These are phyloP conservation scores for Pseudanteris insignis DNA, from an alignment of 2,888 invertebrate genomes.

Conservation along the genomic window DNA sequence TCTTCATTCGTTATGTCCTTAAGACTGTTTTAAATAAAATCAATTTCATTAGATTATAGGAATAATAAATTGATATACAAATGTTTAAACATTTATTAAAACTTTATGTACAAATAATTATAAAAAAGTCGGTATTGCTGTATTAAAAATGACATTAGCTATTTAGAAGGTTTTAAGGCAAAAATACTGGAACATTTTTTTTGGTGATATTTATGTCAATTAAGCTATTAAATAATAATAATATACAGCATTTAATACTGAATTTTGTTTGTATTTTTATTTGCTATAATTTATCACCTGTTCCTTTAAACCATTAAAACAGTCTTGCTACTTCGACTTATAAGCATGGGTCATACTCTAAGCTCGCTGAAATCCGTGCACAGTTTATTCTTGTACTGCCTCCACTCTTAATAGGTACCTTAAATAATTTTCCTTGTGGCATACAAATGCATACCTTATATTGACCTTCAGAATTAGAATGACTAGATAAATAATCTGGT, in stretches of 20 bases:
- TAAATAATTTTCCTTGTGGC: slow-evolving; percentile 86
- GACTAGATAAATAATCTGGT: slow-evolving; percentile 62
- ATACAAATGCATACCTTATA: slow-evolving; percentile 91
- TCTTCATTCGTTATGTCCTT: no score
- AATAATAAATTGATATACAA: no score
- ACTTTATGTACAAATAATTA: slow-evolving; percentile 23
- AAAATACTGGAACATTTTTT: no score
- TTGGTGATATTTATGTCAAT: no score
- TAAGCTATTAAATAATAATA: no score
- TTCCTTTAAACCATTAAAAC: background rate
- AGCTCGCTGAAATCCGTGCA: slow-evolving; percentile 72
- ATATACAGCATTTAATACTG: no score
- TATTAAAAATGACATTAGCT: no score
- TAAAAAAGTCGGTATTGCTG: no score
- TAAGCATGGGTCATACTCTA: slow-evolving; percentile 74
- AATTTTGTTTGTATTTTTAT: background rate
- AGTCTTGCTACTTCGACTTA: slow-evolving; percentile 56
- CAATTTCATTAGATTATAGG: no score
- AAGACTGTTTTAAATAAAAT: no score
- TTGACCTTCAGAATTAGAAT: slow-evolving; percentile 69
- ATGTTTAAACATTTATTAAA: slow-evolving; percentile 20
- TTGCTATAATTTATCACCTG: background rate
- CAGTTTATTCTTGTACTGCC: slow-evolving; percentile 69
- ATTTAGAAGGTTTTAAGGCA: no score
- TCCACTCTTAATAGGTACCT: slow-evolving; percentile 76